Conservation (phyloP, 2,888 invertebrate species). For the Drosophila meridiana region DNA sequence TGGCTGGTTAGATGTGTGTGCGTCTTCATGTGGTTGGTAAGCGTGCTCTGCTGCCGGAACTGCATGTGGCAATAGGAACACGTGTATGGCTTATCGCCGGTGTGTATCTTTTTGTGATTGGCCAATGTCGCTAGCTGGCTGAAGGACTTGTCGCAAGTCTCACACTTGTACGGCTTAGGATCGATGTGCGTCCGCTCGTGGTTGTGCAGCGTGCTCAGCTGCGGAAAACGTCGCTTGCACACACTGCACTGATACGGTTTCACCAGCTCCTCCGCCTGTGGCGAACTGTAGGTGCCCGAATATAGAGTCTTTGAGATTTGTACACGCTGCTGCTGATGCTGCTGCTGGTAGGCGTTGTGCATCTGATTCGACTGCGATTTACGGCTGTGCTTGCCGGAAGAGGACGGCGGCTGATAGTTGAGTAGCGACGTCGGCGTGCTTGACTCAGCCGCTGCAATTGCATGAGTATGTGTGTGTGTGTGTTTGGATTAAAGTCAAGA, state of each 20-base stretch:
- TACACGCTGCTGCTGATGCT: slow-evolving; percentile 75
- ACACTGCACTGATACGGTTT: slow-evolving; percentile 83
- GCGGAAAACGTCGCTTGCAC: slow-evolving; percentile 82
- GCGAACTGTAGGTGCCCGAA: slow-evolving; percentile 82
- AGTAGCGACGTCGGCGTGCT: slow-evolving; percentile 80
- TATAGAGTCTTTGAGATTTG: slow-evolving; percentile 83
- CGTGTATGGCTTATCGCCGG: slow-evolving; percentile 82
- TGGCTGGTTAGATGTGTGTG: slow-evolving; percentile 78
- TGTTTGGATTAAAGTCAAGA: slow-evolving; percentile 20
- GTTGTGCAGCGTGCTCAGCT: slow-evolving; percentile 82
- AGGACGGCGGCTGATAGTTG: slow-evolving; percentile 79
- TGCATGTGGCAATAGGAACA: slow-evolving; percentile 83
- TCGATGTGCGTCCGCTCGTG: slow-evolving; percentile 83
- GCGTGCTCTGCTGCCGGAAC: slow-evolving; percentile 83
- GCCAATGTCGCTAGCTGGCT: slow-evolving; percentile 82
- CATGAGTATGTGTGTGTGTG: slow-evolving; percentile 13
- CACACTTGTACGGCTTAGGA: slow-evolving; percentile 83
- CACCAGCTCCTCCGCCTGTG: slow-evolving; percentile 82
- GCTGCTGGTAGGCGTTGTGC: slow-evolving; percentile 74
- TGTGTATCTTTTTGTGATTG: slow-evolving; percentile 83
- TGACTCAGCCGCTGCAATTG: slow-evolving; percentile 70
- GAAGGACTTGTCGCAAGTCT: slow-evolving; percentile 83
- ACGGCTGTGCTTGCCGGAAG: slow-evolving; percentile 60
- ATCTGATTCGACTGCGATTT: slow-evolving; percentile 74
- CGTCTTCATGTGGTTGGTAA: slow-evolving; percentile 83